Conservation (phyloP, 1,140 invertebrate species). For the Papilio aristodemus region DNA sequence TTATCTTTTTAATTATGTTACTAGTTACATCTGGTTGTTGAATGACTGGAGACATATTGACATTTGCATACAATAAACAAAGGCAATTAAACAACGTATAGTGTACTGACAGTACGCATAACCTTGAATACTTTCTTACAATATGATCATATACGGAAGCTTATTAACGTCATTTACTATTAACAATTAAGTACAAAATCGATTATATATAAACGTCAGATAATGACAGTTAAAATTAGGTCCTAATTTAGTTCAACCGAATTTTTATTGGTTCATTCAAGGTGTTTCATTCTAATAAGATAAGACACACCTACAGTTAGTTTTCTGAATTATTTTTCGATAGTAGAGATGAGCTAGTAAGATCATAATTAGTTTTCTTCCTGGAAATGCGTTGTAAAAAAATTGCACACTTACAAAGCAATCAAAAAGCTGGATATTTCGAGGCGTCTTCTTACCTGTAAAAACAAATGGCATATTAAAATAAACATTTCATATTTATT, state of each 20-base stretch:
- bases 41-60: not conserved
- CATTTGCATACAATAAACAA: slow-evolving; percentile 13
- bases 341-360: no score
- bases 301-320: no score
- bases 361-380: no score
- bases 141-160: not conserved
- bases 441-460: slow-evolving; percentile 12
- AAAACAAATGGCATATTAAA: slow-evolving; percentile 14
- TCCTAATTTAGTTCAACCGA: no score
- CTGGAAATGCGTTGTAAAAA: not conserved
- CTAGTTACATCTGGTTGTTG: not conserved
- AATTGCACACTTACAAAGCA: slow-evolving; percentile 7
- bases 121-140: slow-evolving; percentile 4
- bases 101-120: not conserved
- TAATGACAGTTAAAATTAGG: no score
- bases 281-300: no score
- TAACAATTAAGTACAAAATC: not conserved
- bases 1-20: not conserved
- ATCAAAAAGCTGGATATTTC: not conserved
- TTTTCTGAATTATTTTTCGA: no score
- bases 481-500: not conserved
- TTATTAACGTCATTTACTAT: not conserved
- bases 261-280: no score
- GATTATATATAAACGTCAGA: no score
- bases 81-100: not conserved